Evolutionary conservation across 2,113 vertebrate species (phyloP).

Genomic region (Macquaria ambigua): DNA sequence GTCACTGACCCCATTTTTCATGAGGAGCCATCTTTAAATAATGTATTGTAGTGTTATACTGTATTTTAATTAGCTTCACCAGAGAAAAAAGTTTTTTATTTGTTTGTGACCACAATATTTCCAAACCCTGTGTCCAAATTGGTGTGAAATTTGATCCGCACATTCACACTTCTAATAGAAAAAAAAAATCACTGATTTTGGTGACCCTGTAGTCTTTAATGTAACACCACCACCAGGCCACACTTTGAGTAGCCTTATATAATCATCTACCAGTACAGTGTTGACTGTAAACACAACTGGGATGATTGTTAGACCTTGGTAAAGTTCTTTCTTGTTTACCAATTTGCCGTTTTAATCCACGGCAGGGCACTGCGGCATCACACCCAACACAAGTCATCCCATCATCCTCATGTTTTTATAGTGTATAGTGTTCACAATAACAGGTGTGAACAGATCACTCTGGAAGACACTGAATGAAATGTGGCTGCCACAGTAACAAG

Average conservation of each 20-base stretch:
- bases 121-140: background rate
- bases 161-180: background rate
- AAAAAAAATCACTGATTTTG: background rate
- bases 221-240: background rate
- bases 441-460: background rate
- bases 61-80: background rate
- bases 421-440: background rate
- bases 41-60: background rate
- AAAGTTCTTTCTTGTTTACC: background rate
- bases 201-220: too few species aligned
- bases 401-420: background rate
- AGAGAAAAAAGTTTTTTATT: background rate
- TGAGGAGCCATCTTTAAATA: background rate
- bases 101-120: background rate
- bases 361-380: background rate
- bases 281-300: background rate
- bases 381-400: background rate
- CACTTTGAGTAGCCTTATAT: background rate
- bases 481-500: background rate
- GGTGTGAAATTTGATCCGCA: background rate
- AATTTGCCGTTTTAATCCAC: background rate
- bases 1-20: background rate
- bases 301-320: background rate
- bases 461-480: background rate
- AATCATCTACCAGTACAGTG: background rate